phyloP scores from a whole-genome alignment of 1,140 invertebrate genomes.

The Atta texana region DNA sequence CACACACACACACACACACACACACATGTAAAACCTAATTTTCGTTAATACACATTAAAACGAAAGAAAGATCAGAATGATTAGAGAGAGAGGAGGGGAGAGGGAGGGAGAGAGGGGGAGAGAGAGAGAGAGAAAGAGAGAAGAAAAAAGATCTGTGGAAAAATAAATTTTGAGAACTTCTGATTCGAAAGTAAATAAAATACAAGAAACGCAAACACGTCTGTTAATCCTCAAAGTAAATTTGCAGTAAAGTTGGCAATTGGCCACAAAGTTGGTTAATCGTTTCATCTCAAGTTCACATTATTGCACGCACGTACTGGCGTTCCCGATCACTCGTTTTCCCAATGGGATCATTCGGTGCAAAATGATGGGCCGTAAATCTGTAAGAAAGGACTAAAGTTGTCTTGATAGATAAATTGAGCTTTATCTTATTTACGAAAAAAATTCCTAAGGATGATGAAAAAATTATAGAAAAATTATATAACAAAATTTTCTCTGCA shows the following conservation, averaged over 20 bases:
- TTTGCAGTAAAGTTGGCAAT: constrained; percentile 27
- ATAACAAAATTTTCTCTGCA: neutral
- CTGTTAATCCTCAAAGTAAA: constrained; percentile 21
- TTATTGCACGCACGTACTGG: constrained; percentile 31
- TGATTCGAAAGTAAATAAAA: constrained; percentile 46
- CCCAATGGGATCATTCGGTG: constrained; percentile 20
- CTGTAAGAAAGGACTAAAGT: neutral
- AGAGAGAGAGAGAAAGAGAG: neutral
- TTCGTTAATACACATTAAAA: neutral
- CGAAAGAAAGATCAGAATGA: neutral
- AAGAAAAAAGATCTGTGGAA: neutral
- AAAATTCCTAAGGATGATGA: neutral
- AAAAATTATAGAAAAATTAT: neutral
- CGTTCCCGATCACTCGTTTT: constrained; percentile 31
- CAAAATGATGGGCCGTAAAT: constrained; percentile 19
- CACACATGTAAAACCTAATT: neutral
- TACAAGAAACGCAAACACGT: constrained; percentile 12
- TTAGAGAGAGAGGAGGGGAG: too few relatives aligned
- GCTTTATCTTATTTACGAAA: constrained; percentile 11
- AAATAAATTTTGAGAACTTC: neutral
- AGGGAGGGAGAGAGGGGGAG: too few relatives aligned
- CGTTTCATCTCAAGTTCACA: neutral
- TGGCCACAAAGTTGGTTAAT: constrained; percentile 51
- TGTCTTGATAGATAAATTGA: constrained; percentile 22
- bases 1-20: too few relatives aligned